Percentiles rank a stretch among this genome's conserved stretches.
Evolutionary conservation across 1,140 invertebrate species (phyloP).

Genomic region (Drosophila lacertosa): DNA sequence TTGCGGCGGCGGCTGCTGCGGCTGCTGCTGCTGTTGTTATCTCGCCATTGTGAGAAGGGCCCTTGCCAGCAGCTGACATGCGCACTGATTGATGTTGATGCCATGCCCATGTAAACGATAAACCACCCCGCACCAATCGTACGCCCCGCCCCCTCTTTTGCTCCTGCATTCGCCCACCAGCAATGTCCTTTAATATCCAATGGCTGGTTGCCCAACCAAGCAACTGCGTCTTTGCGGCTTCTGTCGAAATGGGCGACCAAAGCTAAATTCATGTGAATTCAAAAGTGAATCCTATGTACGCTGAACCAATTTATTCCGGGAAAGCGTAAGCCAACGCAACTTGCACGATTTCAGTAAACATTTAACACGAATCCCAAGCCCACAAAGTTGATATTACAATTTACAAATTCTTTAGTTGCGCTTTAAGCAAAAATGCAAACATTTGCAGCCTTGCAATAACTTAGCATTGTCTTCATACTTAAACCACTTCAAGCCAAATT

Average conservation of each 20-base stretch:
- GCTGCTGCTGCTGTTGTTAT: slow-evolving; percentile 40
- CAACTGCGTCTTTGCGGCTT: slow-evolving; percentile 22
- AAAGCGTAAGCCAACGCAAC: too few species aligned
- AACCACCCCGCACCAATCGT: not conserved
- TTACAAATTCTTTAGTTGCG: too few species aligned
- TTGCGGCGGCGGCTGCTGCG: slow-evolving; percentile 8
- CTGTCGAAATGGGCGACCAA: slow-evolving; percentile 3
- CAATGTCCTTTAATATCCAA: slow-evolving; percentile 1
- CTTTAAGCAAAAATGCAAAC: too few species aligned
- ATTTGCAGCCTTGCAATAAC: too few species aligned
- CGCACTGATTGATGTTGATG: slow-evolving; percentile 56
- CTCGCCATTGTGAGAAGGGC: slow-evolving; percentile 42
- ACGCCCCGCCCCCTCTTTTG: too few species aligned
- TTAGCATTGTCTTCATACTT: too few species aligned
- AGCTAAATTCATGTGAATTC: not conserved
- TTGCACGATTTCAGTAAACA: too few species aligned
- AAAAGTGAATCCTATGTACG: not conserved
- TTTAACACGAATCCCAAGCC: too few species aligned
- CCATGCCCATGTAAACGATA: slow-evolving; percentile 23
- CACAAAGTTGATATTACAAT: too few species aligned
- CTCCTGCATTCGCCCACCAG: not conserved
- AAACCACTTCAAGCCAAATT: too few species aligned
- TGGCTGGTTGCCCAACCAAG: not conserved
- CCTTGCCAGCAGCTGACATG: slow-evolving; percentile 53
- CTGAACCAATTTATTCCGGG: too few species aligned